Base-by-base conservation (phyloP, 2,113 vertebrate genomes). In the Agapornis roseicollis region DNA sequence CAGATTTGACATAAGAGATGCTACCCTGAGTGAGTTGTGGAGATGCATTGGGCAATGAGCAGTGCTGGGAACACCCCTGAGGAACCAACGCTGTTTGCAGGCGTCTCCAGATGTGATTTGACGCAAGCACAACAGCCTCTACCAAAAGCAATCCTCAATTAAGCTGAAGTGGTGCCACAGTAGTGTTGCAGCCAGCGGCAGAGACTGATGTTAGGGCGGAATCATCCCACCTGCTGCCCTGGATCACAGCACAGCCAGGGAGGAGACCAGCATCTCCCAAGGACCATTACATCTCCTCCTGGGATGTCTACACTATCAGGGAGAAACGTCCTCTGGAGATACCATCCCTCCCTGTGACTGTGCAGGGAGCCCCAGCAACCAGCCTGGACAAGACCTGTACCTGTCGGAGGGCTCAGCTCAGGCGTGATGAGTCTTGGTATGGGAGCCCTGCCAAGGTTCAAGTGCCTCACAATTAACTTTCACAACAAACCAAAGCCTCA, bases 401-500 rank as follows among this genome's bases (percentile, higher is more conserved):
- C 91, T 13, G 94, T 83, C 6, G 9, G 17, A 18, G 88, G 88
- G 77, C 77, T 80, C 56, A 11, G 88, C 85, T 28, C 7, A 6
- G 76, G 68, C 86, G 10, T 42, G 96, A 72, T 14, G 35, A 47
- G 91, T 33, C 94, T 73, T 22, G 4, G 58, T 25, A 0, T 0
- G 27, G 94, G 95, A 94, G 72, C 77, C 64, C 65, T 7, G 94
- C 95, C 95, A 96, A 73, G 79, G 37, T 69, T 53, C 80, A 10
- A 86, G 91, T 29, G 83, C 88, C 66, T 74, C 3, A 11, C 95
- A 93, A 94, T 94, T 86, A 84, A 86, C 95, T 93, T 83, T 90
- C 90, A 94, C 93, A 96, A 96, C 90, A 93, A 96, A 92, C 93
- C n/a, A 3, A 91, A 82, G 91, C 93, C 91, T 92, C 81, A 68